These are phyloP conservation scores for Pangasius larnaudii DNA, from an alignment of 2,797 vertebrate genomes.

Conservation along the genomic window DNA sequence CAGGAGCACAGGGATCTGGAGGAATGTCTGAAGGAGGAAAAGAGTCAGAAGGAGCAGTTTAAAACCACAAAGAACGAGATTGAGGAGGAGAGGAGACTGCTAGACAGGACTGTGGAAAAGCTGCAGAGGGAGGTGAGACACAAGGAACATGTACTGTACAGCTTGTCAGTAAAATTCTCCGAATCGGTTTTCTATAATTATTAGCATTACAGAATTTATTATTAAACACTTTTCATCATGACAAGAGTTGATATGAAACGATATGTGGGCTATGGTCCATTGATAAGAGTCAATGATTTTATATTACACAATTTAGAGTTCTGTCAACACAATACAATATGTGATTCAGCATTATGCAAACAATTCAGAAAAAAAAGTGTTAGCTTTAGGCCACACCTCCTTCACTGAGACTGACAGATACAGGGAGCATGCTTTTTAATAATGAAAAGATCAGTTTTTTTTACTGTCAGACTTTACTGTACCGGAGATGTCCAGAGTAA, in stretches of 20 bases:
- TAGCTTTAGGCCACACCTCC: not conserved
- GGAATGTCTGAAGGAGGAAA: conserved; percentile 84
- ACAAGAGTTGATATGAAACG: not conserved
- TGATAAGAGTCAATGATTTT: not conserved
- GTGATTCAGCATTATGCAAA: not conserved
- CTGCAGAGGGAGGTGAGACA: conserved; percentile 87
- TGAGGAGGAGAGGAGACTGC: conserved; percentile 85
- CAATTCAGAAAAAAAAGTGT: not conserved
- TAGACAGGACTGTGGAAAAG: conserved; percentile 90
- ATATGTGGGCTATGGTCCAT: not conserved
- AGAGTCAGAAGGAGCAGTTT: conserved; percentile 87
- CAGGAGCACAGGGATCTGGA: conserved; percentile 83
- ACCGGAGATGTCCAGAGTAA: not conserved
- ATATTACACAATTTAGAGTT: not conserved
- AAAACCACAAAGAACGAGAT: conserved; percentile 87
- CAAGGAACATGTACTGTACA: not conserved
- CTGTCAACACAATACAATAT: not conserved
- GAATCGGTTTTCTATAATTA: not conserved
- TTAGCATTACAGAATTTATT: not conserved
- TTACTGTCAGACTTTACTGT: not conserved
- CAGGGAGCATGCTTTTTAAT: not conserved
- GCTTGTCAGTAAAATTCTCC: too few relatives aligned
- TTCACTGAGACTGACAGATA: not conserved
- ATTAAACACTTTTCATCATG: not conserved
- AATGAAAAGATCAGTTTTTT: not conserved